phyloP scores from a whole-genome alignment of 2,113 vertebrate genomes.

The human (Homo sapiens) region GRCh38 chr6:39148001-39148500 shows the following conservation, averaged over 20 bases:
- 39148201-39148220: not conserved
- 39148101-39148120: not conserved
- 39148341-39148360: too few relatives aligned
- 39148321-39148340: too few relatives aligned
- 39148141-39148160: not conserved
- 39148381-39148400: too few relatives aligned
- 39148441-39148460: too few relatives aligned
- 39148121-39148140: not conserved
- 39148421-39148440: too few relatives aligned
- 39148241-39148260: not conserved
- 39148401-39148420: too few relatives aligned
- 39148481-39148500: too few relatives aligned
- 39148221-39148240: not conserved
- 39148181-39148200: not conserved
- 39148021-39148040: not conserved
- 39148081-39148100: not conserved
- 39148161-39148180: not conserved
- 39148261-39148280: too few relatives aligned
- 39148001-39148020: not conserved
- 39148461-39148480: too few relatives aligned
- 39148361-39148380: too few relatives aligned
- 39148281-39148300: too few relatives aligned
- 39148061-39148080: constrained; percentile 4
- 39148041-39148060: not conserved
- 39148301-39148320: too few relatives aligned